Percentiles rank a stretch among this genome's conserved stretches.
Evolutionary conservation across 2,888 invertebrate genomes (phyloP).

Genomic region (Mermis nigrescens): DNA sequence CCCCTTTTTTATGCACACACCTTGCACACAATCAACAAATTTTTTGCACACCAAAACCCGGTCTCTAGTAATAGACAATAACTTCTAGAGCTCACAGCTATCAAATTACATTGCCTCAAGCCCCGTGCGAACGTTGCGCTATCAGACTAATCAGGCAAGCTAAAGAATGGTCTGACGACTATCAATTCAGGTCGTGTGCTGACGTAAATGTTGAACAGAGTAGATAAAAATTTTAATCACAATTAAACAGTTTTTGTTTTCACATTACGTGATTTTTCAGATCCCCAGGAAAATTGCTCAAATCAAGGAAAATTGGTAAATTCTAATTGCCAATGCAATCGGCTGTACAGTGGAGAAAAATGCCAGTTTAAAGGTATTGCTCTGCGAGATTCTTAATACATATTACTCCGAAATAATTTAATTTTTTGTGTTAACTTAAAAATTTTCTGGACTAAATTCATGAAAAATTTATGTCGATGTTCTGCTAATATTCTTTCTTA

Average conservation of each 20-base stretch:
- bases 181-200: slow-evolving; percentile 84
- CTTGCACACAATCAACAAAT: too few relatives aligned
- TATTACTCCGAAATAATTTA: too few relatives aligned
- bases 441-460: too few relatives aligned
- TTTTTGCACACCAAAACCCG: too few relatives aligned
- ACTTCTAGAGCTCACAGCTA: slow-evolving; percentile 57
- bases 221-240: neutral
- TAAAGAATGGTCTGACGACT: slow-evolving; percentile 63
- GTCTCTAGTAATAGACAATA: neutral
- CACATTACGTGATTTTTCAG: slow-evolving; percentile 39
- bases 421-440: too few relatives aligned
- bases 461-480: too few relatives aligned
- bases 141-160: slow-evolving; percentile 71
- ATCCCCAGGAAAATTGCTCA: slow-evolving; percentile 60
- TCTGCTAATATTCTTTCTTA: too few relatives aligned
- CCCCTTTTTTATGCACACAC: too few relatives aligned
- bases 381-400: too few relatives aligned
- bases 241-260: slow-evolving; percentile 39
- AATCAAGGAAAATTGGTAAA: slow-evolving; percentile 46
- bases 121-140: slow-evolving; percentile 69
- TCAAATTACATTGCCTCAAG: slow-evolving; percentile 55
- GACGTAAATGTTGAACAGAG: slow-evolving; percentile 44
- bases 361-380: slow-evolving; percentile 54
- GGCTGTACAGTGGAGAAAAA: slow-evolving; percentile 52
- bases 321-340: slow-evolving; percentile 32